Evolutionary conservation across 2,888 invertebrate genomes (phyloP).

Genomic region (Panopea generosa): DNA sequence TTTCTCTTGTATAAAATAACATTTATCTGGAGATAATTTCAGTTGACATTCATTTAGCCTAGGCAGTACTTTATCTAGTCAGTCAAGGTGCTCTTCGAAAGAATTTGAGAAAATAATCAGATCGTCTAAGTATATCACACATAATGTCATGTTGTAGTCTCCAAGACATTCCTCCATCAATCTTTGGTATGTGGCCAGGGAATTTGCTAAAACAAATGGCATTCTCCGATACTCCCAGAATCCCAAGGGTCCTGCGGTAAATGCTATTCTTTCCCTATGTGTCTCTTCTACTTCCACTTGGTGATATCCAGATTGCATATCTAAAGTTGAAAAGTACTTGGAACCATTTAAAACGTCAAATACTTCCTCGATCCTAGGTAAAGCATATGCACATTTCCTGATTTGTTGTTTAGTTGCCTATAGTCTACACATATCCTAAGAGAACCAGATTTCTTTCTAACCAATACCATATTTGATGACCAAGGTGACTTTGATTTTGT

Average conservation of each 20-base stretch:
- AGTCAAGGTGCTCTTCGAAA: constrained; percentile 40
- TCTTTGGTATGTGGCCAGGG: constrained; percentile 46
- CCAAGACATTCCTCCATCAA: constrained; percentile 45
- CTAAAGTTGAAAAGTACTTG: constrained; percentile 36
- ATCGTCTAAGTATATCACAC: constrained; percentile 58
- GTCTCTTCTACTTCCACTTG: constrained; percentile 50
- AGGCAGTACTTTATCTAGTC: constrained; percentile 32
- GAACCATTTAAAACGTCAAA: constrained; percentile 46
- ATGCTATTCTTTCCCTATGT: constrained; percentile 46
- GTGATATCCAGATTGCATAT: constrained; percentile 52
- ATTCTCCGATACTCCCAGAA: constrained; percentile 28
- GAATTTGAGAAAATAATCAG: constrained; percentile 45
- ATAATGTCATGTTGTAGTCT: constrained; percentile 22
- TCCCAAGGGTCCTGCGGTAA: constrained; percentile 12
- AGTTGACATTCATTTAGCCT: constrained; percentile 27
- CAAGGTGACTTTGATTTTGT: constrained; percentile 48
- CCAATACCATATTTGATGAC: constrained; percentile 49
- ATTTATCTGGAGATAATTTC: constrained; percentile 47
- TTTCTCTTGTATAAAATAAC: constrained; percentile 22
- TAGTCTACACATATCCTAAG: constrained; percentile 62
- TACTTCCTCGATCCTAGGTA: constrained; percentile 59
- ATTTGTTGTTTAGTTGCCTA: constrained; percentile 42
- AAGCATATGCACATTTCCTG: constrained; percentile 49
- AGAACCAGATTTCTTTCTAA: constrained; percentile 46
- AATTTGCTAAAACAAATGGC: constrained; percentile 48